phyloP scores from a whole-genome alignment of 2,113 vertebrate species.

The Vidua macroura region DNA sequence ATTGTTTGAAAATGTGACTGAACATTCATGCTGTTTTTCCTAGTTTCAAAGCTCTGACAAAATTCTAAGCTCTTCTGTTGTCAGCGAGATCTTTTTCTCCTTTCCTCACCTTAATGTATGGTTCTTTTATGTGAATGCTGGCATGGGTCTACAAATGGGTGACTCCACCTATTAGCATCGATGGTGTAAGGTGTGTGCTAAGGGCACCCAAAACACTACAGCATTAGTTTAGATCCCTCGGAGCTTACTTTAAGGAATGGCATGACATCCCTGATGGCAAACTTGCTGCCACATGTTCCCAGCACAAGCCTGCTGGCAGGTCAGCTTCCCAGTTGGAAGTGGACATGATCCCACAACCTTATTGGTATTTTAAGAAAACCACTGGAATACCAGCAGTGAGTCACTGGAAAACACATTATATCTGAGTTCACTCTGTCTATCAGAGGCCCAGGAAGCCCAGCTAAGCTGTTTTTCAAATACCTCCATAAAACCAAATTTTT shows the following conservation, averaged over 20 bases:
- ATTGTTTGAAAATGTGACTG: not conserved
- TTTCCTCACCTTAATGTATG: not conserved
- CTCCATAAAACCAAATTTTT: not conserved
- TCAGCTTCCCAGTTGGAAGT: not conserved
- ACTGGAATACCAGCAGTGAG: not conserved
- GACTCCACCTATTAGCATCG: not conserved
- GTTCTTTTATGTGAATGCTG: not conserved
- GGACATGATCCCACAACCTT: not conserved
- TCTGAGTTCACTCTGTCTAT: not conserved
- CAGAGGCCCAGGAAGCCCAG: not conserved
- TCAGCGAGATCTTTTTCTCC: not conserved
- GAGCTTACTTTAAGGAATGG: not conserved
- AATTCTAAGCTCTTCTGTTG: not conserved
- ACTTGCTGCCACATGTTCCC: not conserved
- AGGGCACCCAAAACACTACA: not conserved
- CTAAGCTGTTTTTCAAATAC: constrained; percentile 32
- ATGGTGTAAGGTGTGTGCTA: not conserved
- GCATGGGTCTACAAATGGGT: not conserved
- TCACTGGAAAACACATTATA: not conserved
- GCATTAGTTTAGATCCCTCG: not conserved
- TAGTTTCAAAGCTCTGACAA: not conserved
- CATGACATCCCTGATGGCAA: not conserved
- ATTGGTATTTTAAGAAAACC: not conserved
- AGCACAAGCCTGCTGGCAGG: not conserved
- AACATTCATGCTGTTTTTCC: not conserved